Evolutionary conservation across 2,797 vertebrate genomes (phyloP), one percentile per base, ranked within the genome.

Genomic region (Myotis vivesi): DNA sequence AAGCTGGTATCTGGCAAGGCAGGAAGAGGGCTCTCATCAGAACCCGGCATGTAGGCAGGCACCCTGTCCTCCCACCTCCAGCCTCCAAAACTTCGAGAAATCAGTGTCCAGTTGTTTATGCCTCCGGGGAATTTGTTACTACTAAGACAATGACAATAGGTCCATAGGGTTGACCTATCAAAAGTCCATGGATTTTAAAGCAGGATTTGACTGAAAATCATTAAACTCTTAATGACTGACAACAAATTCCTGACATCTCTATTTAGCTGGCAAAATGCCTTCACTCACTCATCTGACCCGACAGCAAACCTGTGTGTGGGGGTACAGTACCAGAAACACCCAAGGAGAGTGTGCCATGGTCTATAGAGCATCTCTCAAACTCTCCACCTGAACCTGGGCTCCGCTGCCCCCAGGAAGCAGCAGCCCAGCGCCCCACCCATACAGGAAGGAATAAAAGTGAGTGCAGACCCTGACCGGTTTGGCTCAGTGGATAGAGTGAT

Each of bases 391-490:
- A 5, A 71, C 16, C 22, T 1, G 19, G 0, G 9, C 3, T 8
- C 68, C 28, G 12, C 68, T 20, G 23, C 77, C 19, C 16, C 8
- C 46, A 3, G 6, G 20, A 41, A 22, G 83, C 38, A 22, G n/a
- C 23, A 41, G 49, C 23, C 23, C 51, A 15, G 51, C 5, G 8
- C 76, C 15, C 53, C 9, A 9, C 75, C 55, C 2, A 0, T 13
- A 10, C 3, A 4, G 11, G 17, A 22, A 0, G 9, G 36, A 28
- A 4, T 6, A 23, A 10, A 15, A 62, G 59, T 2, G 1, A 44
- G 19, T 0, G 25, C 38, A n/a, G 69, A 33, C 44, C 44, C 44
- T 44, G 11, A 44, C 9, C 44, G 44, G 44, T 44, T 41, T 41
- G 38, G 38, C 38, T 41, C 38, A 41, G 38, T 41, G 38, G 38